Evolutionary conservation across 2,888 invertebrate species (phyloP), one percentile per base, ranked within the genome.

Genomic region (Cataglyphis rosenhaueri): DNA sequence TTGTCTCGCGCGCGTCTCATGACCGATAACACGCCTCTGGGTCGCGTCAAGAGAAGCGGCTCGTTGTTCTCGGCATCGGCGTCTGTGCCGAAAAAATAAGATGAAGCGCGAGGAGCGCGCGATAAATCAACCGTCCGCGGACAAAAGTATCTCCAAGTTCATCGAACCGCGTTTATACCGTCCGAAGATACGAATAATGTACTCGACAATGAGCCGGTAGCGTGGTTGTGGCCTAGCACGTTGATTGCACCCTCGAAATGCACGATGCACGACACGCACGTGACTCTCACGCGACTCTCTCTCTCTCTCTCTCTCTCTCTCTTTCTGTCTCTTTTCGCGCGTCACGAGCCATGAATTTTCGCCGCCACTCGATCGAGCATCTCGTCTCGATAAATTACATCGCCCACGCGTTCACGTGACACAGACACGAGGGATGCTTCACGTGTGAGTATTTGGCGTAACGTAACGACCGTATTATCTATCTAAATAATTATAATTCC

Each of bases 91-190:
- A 84, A 75, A 52, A 70, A 62, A 68, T 57, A 78, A 76, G 68
- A 83, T 78, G 35, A 83, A 62, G 18, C 57, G 61, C 71, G 62
- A 35, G 35, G 55, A 79, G 78, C 76, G 82, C 57, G 66, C 71
- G 87, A 86, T 85, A 86, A 83, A 85, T 86, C 78, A 73, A 83
- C 79, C 73, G 81, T 82, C 81, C 82, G 25, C 85, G 70, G 82
- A 86, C 90, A 90, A 90, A 90, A 87, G 90, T 89, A 89, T 90
- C 87, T 84, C 71, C 88, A 90, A 90, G 90, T 90, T 90, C 90
- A 88, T 89, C 88, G 88, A 88, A 88, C 88, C 76, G 57, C 71
- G 55, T 61, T 35, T 76, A 65, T 55, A 59, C 41, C 52, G 62
- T 12, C 38, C 41, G 21, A 41, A 82, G 82, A 82, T 79, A 81